phyloP scores from a whole-genome alignment of 2,113 vertebrate species.

The Cebus imitator region DNA sequence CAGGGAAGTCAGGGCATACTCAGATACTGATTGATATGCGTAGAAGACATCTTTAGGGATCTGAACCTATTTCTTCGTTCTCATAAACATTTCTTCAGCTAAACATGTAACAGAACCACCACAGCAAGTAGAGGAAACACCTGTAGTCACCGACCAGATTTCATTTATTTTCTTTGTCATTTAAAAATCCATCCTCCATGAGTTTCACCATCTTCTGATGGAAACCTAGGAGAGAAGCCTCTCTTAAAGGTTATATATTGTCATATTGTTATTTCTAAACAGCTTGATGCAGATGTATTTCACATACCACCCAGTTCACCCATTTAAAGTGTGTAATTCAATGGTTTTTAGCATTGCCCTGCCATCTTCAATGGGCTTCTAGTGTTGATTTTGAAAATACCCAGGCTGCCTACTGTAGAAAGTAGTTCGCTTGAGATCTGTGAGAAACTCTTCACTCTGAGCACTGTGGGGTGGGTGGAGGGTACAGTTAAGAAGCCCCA shows the following conservation, averaged over 20 bases:
- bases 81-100: neutral
- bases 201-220: neutral
- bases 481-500: neutral
- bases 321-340: neutral
- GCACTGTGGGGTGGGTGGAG: neutral
- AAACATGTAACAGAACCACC: neutral
- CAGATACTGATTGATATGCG: too few relatives aligned
- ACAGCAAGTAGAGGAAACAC: neutral
- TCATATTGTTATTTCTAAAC: neutral
- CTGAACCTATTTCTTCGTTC: neutral
- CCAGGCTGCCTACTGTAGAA: neutral
- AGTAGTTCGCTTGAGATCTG: neutral
- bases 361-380: neutral
- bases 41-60: neutral
- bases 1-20: neutral
- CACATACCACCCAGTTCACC: neutral
- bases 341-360: neutral
- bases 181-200: neutral
- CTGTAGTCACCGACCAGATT: neutral
- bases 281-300: neutral
- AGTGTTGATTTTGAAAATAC: neutral
- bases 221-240: neutral
- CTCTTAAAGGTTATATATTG: neutral
- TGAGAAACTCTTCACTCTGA: neutral
- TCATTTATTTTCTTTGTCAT: conserved; percentile 19